Percentiles rank a stretch among this genome's conserved stretches.
Conservation (phyloP, 2,888 invertebrate species). For the Tuberolachnus salignus region DNA sequence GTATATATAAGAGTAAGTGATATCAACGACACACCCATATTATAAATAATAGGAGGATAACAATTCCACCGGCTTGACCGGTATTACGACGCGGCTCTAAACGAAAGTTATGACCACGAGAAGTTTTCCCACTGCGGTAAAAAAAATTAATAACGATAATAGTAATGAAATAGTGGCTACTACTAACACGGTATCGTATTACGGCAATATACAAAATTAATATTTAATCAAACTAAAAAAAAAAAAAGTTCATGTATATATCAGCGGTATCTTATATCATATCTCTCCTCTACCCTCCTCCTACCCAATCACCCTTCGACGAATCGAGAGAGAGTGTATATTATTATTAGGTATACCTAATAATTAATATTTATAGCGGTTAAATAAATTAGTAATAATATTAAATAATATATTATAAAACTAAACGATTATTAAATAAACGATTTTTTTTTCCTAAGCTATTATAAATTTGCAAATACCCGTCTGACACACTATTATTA, state of each 20-base stretch:
- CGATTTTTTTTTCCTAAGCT: too few relatives aligned
- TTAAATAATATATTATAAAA: too few relatives aligned
- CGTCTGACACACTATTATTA: too few relatives aligned
- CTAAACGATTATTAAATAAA: too few relatives aligned
- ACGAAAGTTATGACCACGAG: conserved; percentile 30
- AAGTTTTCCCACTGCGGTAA: conserved; percentile 2
- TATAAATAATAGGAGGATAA: conserved; percentile 42
- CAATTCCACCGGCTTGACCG: conserved; percentile 42
- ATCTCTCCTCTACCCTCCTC: too few relatives aligned
- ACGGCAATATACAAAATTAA: not conserved
- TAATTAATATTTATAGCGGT: too few relatives aligned
- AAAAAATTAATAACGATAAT: not conserved
- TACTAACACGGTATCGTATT: not conserved
- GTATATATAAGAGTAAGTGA: conserved; percentile 32
- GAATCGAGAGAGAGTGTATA: too few relatives aligned
- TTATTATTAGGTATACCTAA: too few relatives aligned
- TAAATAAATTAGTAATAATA: too few relatives aligned
- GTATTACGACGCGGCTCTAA: conserved; percentile 32
- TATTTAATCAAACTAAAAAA: conserved; percentile 7
- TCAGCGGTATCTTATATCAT: too few relatives aligned
- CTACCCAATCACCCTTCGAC: too few relatives aligned
- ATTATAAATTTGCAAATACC: too few relatives aligned
- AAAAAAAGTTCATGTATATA: not conserved
- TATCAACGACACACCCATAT: conserved; percentile 45
- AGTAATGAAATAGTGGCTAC: not conserved